These are phyloP conservation scores for Brachyistius frenatus DNA, from an alignment of 2,113 vertebrate genomes.

Conservation along the genomic window DNA sequence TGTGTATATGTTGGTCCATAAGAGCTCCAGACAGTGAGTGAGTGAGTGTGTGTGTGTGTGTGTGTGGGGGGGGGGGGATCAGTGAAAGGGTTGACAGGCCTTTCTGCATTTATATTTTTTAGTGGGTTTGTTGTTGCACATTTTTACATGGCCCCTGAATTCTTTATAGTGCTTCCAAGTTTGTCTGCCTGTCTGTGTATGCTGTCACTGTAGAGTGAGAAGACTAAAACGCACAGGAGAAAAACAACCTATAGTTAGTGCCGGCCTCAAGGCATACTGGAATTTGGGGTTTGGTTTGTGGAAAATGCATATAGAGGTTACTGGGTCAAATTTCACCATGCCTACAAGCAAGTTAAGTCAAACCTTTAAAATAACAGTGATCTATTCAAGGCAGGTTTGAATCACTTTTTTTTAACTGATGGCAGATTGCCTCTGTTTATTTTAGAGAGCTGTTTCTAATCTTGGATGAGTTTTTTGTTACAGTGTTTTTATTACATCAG, in stretches of 20 bases:
- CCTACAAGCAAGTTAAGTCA: slow-evolving; percentile 19
- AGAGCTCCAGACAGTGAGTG: neutral
- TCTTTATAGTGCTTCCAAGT: slow-evolving; percentile 15
- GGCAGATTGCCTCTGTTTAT: slow-evolving; percentile 42
- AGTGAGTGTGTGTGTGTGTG: neutral
- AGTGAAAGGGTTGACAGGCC: slow-evolving; percentile 5
- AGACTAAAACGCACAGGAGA: slow-evolving; percentile 47
- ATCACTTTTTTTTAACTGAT: slow-evolving; percentile 48
- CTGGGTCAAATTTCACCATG: slow-evolving; percentile 54
- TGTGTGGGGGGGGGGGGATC: neutral
- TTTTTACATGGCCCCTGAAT: slow-evolving; percentile 46
- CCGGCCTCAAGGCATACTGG: slow-evolving; percentile 2
- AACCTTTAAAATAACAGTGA: slow-evolving; percentile 31
- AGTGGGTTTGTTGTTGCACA: neutral
- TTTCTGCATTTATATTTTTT: slow-evolving; percentile 21
- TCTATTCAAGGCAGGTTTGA: slow-evolving; percentile 4
- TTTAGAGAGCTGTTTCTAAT: slow-evolving; percentile 48
- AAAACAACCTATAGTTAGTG: slow-evolving; percentile 54
- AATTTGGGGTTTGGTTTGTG: slow-evolving; percentile 35
- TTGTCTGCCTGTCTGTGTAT: slow-evolving; percentile 16
- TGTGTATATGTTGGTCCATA: neutral
- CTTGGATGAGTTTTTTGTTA: slow-evolving; percentile 19
- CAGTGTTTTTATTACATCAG: slow-evolving; percentile 2
- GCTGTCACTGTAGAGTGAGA: slow-evolving; percentile 19
- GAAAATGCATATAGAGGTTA: slow-evolving; percentile 38